A percentile compares a stretch with the other conserved stretches of the same genome.
Evolutionary conservation across 1,140 invertebrate species (phyloP).

Genomic region (Cydia splendana): DNA sequence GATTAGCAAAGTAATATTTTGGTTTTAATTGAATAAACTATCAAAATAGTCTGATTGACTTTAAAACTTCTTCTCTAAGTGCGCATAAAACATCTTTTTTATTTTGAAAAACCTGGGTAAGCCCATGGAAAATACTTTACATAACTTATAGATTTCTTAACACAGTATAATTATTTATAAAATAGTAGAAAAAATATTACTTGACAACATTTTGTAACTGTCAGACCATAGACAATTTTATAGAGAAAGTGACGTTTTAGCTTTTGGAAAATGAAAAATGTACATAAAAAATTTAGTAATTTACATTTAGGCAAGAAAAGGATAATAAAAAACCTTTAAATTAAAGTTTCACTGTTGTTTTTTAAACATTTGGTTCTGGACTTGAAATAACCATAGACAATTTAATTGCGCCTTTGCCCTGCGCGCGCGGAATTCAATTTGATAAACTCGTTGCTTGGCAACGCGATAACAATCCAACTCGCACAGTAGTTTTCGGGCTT

Average conservation of each 20-base stretch:
- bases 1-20: too few species aligned
- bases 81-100: background rate
- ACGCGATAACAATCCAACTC: constrained; percentile 61
- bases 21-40: background rate
- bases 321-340: background rate
- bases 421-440: constrained; percentile 65
- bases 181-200: constrained; percentile 23
- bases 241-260: background rate
- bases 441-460: constrained; percentile 61
- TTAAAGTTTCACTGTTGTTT: background rate
- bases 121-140: background rate
- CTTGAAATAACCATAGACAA: constrained; percentile 26
- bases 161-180: background rate
- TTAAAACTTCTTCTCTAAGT: too few species aligned
- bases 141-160: background rate
- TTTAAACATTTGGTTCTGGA: background rate
- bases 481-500: constrained; percentile 52
- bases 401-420: constrained; percentile 32
- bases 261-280: background rate
- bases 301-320: background rate
- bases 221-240: constrained; percentile 29
- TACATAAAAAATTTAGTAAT: background rate
- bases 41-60: background rate
- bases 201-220: constrained; percentile 25
- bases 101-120: background rate